Base-by-base conservation (phyloP, 2,888 invertebrate genomes). In the Acleris laterana region DNA sequence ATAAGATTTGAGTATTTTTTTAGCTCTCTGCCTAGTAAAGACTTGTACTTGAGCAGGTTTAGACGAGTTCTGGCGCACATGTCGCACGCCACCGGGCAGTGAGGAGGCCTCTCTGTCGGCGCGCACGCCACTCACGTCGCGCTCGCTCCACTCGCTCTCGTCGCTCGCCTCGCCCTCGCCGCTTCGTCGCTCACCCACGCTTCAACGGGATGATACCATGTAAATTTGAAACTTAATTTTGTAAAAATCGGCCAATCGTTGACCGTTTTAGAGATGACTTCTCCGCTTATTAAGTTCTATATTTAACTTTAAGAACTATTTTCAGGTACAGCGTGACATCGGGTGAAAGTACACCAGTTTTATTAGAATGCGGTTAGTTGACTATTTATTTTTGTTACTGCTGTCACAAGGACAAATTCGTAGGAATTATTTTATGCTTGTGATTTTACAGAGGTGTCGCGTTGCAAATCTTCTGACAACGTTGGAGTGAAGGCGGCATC, bases 321-420 rank as follows among this genome's bases (percentile, higher is more conserved):
- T 80, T 59, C 81, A 93, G 93, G 93, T 93, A 93, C 74, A 93
- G 93, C 68, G 90, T 93, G 13, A 93, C 93, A 50, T 93, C 93
- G 11, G 93, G 93, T 42, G 93, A 93, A 78, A 93, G 93, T 71
- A 93, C 93, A 22, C 93, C 93, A 5, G 92, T 93, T 19, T 83
- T 93, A 78, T 81, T 93, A 79, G 93, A 93, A 81, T 91, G 89
- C 69, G 93, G 93, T 92, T 75, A 79, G 88, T 81, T 38, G 13
- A 13, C 13, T 13, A 4, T 38, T 38, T 38, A 38, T 38, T 38
- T 13, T 1, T 9, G 13, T 13, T 38, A 38, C 38, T 38, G 13
- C 3, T 38, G 13, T 38, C 13, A 13, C 38, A 13, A 38, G 38
- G 4, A 13, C 4, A 38, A 38, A 13, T 38, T 38, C 7, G 13